phyloP scores from a whole-genome alignment of 2,113 vertebrate genomes.

The Sinocyclocheilus rhinocerous region DNA sequence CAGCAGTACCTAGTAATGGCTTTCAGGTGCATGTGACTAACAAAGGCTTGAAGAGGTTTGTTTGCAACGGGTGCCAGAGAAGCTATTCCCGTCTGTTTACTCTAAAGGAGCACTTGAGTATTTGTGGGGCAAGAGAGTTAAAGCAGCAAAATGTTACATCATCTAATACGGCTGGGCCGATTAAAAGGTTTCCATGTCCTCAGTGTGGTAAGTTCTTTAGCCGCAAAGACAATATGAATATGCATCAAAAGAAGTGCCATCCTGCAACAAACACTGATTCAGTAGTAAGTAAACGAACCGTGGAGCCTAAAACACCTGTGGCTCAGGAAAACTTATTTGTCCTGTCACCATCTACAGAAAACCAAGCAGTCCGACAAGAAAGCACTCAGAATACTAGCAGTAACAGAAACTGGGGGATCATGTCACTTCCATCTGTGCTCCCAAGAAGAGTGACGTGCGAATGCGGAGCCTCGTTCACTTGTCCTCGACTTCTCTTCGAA shows the following conservation, averaged over 20 bases:
- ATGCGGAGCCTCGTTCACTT: conserved; percentile 76
- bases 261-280: conserved; percentile 21
- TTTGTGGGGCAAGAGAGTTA: conserved; percentile 64
- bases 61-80: conserved; percentile 74
- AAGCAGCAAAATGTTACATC: conserved; percentile 52
- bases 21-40: conserved; percentile 65
- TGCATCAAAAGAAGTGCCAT: conserved; percentile 71
- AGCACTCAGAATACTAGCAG: conserved; percentile 36
- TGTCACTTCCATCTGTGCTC: conserved; percentile 77
- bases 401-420: conserved; percentile 72
- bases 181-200: conserved; percentile 70
- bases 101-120: conserved; percentile 71
- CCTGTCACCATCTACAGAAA: conserved; percentile 52
- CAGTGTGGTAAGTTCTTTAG: conserved; percentile 73
- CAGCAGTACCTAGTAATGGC: conserved; percentile 25
- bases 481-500: conserved; percentile 75
- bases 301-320: conserved; percentile 47
- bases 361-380: conserved; percentile 15
- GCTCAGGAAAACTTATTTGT: conserved; percentile 56
- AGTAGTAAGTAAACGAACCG: not conserved
- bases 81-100: conserved; percentile 73
- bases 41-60: conserved; percentile 70
- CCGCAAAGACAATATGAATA: conserved; percentile 76
- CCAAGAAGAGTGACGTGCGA: conserved; percentile 79
- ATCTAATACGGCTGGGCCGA: conserved; percentile 48